Evolutionary conservation across 2,797 vertebrate species (phyloP).

Genomic region (Smutsia gigantea): DNA sequence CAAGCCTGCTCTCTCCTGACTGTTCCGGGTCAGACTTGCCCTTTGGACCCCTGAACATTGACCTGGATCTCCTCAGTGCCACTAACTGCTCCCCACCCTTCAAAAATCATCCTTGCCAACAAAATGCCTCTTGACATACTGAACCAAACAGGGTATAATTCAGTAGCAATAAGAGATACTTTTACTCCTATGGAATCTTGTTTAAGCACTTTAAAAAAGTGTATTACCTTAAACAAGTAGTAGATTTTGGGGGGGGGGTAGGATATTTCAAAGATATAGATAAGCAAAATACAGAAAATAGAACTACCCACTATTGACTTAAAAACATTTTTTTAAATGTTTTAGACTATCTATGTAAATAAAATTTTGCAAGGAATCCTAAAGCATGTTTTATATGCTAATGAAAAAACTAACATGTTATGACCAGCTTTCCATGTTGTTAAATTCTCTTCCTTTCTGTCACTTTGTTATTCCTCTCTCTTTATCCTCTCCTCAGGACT

Average conservation of each 20-base stretch:
- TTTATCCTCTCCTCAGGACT: not conserved
- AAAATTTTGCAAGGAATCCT: not conserved
- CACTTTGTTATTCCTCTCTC: not conserved
- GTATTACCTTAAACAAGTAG: not conserved
- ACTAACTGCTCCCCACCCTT: not conserved
- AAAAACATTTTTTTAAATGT: not conserved
- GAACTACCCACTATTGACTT: not conserved
- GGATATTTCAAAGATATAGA: not conserved
- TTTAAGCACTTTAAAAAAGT: not conserved
- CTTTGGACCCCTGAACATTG: not conserved
- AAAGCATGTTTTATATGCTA: not conserved
- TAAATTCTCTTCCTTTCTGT: not conserved
- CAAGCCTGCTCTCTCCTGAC: not conserved
- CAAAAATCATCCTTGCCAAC: not conserved
- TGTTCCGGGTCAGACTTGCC: not conserved
- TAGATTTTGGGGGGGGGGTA: not conserved
- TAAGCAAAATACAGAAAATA: not conserved
- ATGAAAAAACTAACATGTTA: not conserved
- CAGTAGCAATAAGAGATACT: not conserved
- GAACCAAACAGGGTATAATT: not conserved
- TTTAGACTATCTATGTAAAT: not conserved
- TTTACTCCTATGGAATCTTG: not conserved
- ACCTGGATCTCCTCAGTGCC: too few relatives aligned
- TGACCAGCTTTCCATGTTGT: not conserved
- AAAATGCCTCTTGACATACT: not conserved